These are phyloP conservation scores for Melitaea athalia DNA, from an alignment of 2,888 invertebrate species.

Conservation along the genomic window DNA sequence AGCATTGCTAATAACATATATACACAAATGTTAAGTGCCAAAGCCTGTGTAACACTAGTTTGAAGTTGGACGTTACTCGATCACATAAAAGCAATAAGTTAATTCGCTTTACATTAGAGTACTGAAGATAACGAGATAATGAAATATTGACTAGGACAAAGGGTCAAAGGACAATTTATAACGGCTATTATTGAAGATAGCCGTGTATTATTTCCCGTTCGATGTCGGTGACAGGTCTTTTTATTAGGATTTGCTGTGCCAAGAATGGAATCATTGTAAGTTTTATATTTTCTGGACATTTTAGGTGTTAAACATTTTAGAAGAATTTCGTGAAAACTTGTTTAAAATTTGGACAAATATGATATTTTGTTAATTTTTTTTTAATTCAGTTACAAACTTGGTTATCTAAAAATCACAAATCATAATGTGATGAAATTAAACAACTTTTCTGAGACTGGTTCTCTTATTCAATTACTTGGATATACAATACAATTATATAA, in stretches of 20 bases:
- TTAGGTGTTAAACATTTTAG: neutral
- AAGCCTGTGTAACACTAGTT: neutral
- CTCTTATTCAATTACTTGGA: no score
- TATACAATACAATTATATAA: no score
- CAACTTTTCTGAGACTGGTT: no score
- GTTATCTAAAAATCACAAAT: no score
- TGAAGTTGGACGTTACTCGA: neutral
- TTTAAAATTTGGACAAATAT: no score
- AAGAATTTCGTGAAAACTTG: no score
- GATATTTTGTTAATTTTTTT: no score
- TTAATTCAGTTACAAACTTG: no score
- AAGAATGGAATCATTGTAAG: neutral
- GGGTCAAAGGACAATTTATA: constrained; percentile 7
- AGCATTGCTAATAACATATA: no score
- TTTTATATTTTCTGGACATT: neutral
- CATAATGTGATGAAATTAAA: no score
- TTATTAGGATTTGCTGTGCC: neutral
- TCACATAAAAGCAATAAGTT: neutral
- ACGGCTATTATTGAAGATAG: constrained; percentile 4
- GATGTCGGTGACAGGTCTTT: neutral
- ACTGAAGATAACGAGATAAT: constrained; percentile 14
- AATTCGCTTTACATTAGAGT: constrained; percentile 1
- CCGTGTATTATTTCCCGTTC: neutral
- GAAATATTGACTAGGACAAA: constrained; percentile 13
- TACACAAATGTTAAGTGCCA: neutral